These are phyloP conservation scores for Listronotus oregonensis DNA, from an alignment of 1,140 invertebrate species.

Conservation along the genomic window DNA sequence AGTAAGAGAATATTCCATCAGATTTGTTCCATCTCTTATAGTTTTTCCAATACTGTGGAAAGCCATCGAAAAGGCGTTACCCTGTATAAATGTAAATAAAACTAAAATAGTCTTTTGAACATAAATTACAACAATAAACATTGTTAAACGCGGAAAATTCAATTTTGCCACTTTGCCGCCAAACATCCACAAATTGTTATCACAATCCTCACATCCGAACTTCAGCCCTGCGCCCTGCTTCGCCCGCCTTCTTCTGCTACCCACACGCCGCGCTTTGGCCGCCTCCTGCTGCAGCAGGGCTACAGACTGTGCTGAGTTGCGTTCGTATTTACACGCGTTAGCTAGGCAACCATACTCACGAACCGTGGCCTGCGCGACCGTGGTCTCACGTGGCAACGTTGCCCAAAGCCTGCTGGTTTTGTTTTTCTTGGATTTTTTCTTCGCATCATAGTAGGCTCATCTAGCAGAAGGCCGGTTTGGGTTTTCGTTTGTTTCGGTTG, in stretches of 20 bases:
- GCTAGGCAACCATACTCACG: conserved; percentile 12
- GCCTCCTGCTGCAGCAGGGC: conserved; percentile 28
- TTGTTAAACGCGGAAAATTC: background rate
- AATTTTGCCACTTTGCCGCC: conserved; percentile 13
- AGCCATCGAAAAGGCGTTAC: too few relatives aligned
- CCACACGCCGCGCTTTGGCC: conserved; percentile 23
- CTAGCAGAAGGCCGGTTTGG: conserved; percentile 11
- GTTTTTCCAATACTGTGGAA: too few relatives aligned
- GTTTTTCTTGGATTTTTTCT: conserved; percentile 19
- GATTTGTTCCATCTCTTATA: too few relatives aligned
- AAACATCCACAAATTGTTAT: conserved; percentile 4
- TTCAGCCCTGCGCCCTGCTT: conserved; percentile 31
- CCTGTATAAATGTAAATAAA: too few relatives aligned
- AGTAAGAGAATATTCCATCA: too few relatives aligned
- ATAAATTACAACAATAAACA: too few relatives aligned
- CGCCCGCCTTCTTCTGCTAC: conserved; percentile 28
- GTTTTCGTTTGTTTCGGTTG: conserved; percentile 19
- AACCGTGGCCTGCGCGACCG: conserved; percentile 10
- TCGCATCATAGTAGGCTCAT: conserved; percentile 7
- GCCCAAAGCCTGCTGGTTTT: conserved; percentile 14
- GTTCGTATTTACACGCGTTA: conserved; percentile 9
- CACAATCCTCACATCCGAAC: background rate
- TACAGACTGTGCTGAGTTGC: conserved; percentile 24
- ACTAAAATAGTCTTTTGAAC: too few relatives aligned
- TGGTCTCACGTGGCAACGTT: conserved; percentile 29